Conservation (phyloP, 2,797 vertebrate species). For the Todus mexicanus region DNA sequence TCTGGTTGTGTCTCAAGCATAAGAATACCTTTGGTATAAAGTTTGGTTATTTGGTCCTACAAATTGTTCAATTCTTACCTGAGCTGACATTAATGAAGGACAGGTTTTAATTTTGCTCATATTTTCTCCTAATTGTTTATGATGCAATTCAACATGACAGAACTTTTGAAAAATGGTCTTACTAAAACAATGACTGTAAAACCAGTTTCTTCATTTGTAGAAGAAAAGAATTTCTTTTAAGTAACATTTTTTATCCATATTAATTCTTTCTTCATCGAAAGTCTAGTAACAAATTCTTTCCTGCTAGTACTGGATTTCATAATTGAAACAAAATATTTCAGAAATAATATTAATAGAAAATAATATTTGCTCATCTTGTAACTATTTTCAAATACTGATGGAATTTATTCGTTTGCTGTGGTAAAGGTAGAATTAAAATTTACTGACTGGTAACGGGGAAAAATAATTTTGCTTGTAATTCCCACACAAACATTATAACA, state of each 20-base stretch:
- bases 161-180: neutral
- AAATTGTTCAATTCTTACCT: neutral
- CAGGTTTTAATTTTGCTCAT: neutral
- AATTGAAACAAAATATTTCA: neutral
- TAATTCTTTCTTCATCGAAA: neutral
- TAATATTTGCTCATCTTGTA: neutral
- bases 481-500: neutral
- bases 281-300: neutral
- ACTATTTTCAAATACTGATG: neutral
- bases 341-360: neutral
- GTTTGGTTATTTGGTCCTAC: neutral
- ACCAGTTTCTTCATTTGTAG: neutral
- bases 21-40: neutral
- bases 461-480: neutral
- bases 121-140: neutral
- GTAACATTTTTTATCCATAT: neutral
- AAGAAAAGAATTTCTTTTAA: neutral
- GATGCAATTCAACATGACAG: neutral
- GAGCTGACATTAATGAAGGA: neutral
- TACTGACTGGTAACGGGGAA: neutral
- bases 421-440: neutral
- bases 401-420: neutral
- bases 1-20: neutral
- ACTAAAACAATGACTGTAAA: neutral
- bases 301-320: neutral